Base-by-base conservation (phyloP, 2,797 vertebrate species). In the Phoeniculus purpureus region DNA sequence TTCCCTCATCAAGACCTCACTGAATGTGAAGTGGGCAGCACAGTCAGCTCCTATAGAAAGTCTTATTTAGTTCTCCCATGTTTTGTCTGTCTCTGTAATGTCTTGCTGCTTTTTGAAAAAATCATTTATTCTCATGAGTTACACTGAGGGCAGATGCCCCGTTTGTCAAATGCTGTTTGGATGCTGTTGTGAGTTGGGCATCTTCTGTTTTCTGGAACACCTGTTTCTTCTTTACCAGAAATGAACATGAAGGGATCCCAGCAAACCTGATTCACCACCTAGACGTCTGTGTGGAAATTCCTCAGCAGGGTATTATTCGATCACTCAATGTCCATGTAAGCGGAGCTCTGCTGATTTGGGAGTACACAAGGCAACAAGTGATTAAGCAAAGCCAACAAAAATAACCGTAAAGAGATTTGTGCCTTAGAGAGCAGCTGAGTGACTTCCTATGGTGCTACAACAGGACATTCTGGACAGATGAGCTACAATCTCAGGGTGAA, bases 271-370 rank as follows among this genome's bases (percentile, higher is more conserved):
- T 99, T 76, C 99, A 98, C 78, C 98, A 99, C 65, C 86, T 99
- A 92, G 99, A 99, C 2, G 98, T 99, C 11, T 99, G 99, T 23
- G 99, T 99, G 95, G 99, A 99, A 97, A 99, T 99, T 79, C 99
- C 99, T 45, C 99, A 99, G 76, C 98, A 98, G 88, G 99, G 99
- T 7, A 97, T 99, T 90, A 98, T 98, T 59, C 98, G 99, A 27
- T 99, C 99, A 0, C 99, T 99, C 71, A 99, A 99, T 1, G 99
- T 99, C 45, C 99, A 99, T 0, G 99, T 99, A 81, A 99, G 99
- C 2, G 99, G 99, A 9, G 99, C 99, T n/a, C 97, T 99, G 91
- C 98, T 99, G 83, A 98, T 99, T 54, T 99, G 99, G 99, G 99
- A 99, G 62, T 99, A 99, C 58, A 99, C 98, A 0, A 97, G 98